Percentiles rank a stretch among this genome's conserved stretches.
These are phyloP conservation scores for Schizopygopsis malacanthus DNA, from an alignment of 2,797 vertebrate genomes.

Conservation along the genomic window DNA sequence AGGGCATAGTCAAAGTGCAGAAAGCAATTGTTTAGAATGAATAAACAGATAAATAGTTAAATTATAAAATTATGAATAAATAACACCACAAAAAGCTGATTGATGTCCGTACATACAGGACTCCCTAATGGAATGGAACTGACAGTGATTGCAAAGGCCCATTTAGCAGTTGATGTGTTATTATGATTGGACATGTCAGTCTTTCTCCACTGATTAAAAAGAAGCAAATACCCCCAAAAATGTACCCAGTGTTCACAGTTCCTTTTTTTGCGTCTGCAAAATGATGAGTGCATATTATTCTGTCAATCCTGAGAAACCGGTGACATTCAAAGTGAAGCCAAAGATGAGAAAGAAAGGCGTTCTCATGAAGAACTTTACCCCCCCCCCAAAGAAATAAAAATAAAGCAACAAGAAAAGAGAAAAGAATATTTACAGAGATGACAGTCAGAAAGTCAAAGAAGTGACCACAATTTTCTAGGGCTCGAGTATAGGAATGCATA, in stretches of 20 bases:
- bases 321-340: constrained; percentile 80
- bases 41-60: constrained; percentile 79
- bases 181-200: constrained; percentile 99
- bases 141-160: constrained; percentile 94
- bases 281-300: constrained; percentile 97
- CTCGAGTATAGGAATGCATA: constrained; percentile 18
- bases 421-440: constrained; percentile 49
- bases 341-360: constrained; percentile 66
- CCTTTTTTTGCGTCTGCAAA: constrained; percentile 82
- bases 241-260: constrained; percentile 88
- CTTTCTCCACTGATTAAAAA: constrained; percentile 99
- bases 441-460: constrained; percentile 44
- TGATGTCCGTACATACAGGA: constrained; percentile 91
- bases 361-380: constrained; percentile 46
- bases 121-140: constrained; percentile 88
- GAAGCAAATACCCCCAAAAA: constrained; percentile 80
- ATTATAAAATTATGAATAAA: constrained; percentile 82
- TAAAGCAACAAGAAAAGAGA: constrained; percentile 30
- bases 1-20: constrained; percentile 66
- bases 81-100: constrained; percentile 86
- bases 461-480: constrained; percentile 39
- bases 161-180: constrained; percentile 96
- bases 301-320: constrained; percentile 91
- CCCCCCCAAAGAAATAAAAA: constrained; percentile 47
- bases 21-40: constrained; percentile 69